Conservation (phyloP, 1,140 invertebrate genomes). For the Drosophila setifemur region DNA sequence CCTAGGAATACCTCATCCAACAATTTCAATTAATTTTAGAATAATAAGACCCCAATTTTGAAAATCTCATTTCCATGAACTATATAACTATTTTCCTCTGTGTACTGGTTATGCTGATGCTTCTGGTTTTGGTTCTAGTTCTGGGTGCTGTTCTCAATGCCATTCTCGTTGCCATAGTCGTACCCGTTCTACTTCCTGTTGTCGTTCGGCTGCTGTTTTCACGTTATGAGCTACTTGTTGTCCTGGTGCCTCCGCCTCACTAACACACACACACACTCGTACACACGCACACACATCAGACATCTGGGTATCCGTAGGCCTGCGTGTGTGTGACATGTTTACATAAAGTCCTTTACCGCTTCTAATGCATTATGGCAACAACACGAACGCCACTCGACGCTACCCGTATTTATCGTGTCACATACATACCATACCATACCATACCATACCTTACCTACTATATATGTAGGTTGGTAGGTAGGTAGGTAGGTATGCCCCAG, state of each 20-base stretch:
- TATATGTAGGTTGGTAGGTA: too few relatives aligned
- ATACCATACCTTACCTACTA: too few relatives aligned
- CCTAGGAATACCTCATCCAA: too few relatives aligned
- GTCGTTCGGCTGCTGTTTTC: slow-evolving; percentile 52
- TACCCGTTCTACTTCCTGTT: slow-evolving; percentile 42
- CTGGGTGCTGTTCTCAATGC: slow-evolving; percentile 38
- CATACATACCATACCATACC: too few relatives aligned
- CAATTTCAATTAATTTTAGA: too few relatives aligned
- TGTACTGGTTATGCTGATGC: slow-evolving; percentile 9
- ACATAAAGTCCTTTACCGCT: slow-evolving; percentile 64
- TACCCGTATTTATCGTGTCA: slow-evolving; percentile 30
- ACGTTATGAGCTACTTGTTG: slow-evolving; percentile 78
- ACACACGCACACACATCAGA: slow-evolving; percentile 14
- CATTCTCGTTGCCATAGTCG: slow-evolving; percentile 42
- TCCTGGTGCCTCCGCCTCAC: slow-evolving; percentile 36
- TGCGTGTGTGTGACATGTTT: slow-evolving; percentile 54
- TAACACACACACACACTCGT: neutral
- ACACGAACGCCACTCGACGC: slow-evolving; percentile 61
- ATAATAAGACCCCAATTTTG: too few relatives aligned
- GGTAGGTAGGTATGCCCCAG: too few relatives aligned
- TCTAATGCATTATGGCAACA: slow-evolving; percentile 76
- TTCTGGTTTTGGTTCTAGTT: slow-evolving; percentile 14
- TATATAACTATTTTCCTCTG: slow-evolving; percentile 16
- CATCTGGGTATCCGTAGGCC: slow-evolving; percentile 8
- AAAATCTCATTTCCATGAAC: too few relatives aligned